phyloP scores from a whole-genome alignment of 2,888 invertebrate species.

The Cyclophora albipunctata region DNA sequence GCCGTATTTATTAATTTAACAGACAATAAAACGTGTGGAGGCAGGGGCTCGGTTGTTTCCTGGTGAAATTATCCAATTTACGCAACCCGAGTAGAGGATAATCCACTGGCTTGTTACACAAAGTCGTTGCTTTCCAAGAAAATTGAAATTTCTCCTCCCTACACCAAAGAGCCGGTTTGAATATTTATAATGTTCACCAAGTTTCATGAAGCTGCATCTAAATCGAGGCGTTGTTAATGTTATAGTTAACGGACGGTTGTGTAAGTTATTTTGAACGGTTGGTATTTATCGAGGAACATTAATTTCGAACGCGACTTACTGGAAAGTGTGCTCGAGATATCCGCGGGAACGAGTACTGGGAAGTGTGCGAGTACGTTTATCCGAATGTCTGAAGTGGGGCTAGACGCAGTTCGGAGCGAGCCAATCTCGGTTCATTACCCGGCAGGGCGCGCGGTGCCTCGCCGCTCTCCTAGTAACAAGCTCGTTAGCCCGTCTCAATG shows the following conservation, averaged over 20 bases:
- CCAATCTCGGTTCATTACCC: constrained; percentile 35
- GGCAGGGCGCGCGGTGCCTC: constrained; percentile 16
- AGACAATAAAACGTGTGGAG: constrained; percentile 12
- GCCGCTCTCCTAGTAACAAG: constrained; percentile 28
- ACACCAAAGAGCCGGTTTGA: constrained; percentile 20
- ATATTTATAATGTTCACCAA: constrained; percentile 27
- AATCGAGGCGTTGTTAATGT: constrained; percentile 22
- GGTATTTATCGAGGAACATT: constrained; percentile 12
- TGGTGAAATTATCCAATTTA: constrained; percentile 22
- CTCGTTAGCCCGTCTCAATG: constrained; percentile 34
- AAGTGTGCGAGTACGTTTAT: constrained; percentile 1
- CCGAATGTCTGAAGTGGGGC: constrained; percentile 11
- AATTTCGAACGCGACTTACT: background rate
- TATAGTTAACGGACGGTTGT: constrained; percentile 17
- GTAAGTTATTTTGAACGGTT: constrained; percentile 21
- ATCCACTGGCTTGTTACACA: constrained; percentile 20
- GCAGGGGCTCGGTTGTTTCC: constrained; percentile 11
- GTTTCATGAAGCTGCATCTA: constrained; percentile 25
- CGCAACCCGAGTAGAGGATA: constrained; percentile 14
- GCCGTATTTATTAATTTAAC: constrained; percentile 10
- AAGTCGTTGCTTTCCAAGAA: constrained; percentile 15
- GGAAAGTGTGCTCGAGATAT: background rate
- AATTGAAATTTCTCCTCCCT: constrained; percentile 20
- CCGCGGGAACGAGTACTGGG: background rate
- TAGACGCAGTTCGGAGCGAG: constrained; percentile 14